A percentile compares a stretch with the other conserved stretches of the same genome.
Conservation (phyloP, 2,888 invertebrate species). For the Heliconius charithonia region DNA sequence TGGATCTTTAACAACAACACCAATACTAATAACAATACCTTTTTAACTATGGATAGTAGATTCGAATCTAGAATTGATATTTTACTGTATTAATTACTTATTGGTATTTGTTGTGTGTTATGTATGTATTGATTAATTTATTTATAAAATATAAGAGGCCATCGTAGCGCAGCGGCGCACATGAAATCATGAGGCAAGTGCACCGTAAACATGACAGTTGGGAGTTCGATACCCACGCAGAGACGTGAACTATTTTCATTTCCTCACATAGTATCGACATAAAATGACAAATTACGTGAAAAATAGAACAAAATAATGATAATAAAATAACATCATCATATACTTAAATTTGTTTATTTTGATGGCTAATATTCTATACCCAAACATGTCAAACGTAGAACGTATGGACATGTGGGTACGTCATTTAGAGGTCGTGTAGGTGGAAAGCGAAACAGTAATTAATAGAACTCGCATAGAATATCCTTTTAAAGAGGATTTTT, state of each 20-base stretch:
- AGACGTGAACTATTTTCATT: too few relatives aligned
- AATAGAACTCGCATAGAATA: background rate
- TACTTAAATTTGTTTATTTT: slow-evolving; percentile 18
- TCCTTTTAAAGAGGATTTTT: background rate
- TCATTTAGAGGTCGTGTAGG: slow-evolving; percentile 31
- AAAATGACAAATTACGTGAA: too few relatives aligned
- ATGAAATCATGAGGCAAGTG: too few relatives aligned
- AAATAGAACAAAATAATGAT: background rate
- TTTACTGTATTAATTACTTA: too few relatives aligned
- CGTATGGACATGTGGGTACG: slow-evolving; percentile 34
- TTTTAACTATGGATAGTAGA: background rate
- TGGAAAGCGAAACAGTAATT: background rate
- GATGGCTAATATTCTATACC: background rate
- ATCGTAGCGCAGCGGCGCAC: too few relatives aligned
- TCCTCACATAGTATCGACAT: too few relatives aligned
- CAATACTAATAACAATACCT: background rate
- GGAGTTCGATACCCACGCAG: too few relatives aligned
- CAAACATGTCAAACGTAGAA: slow-evolving; percentile 34
- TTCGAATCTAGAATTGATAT: background rate
- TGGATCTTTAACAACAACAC: slow-evolving; percentile 8
- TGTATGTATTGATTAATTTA: too few relatives aligned
- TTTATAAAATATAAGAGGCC: too few relatives aligned
- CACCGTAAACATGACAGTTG: too few relatives aligned
- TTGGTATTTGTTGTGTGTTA: too few relatives aligned
- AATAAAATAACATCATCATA: background rate